Conservation (phyloP, 2,113 vertebrate species). For the Mastomys coucha region DNA sequence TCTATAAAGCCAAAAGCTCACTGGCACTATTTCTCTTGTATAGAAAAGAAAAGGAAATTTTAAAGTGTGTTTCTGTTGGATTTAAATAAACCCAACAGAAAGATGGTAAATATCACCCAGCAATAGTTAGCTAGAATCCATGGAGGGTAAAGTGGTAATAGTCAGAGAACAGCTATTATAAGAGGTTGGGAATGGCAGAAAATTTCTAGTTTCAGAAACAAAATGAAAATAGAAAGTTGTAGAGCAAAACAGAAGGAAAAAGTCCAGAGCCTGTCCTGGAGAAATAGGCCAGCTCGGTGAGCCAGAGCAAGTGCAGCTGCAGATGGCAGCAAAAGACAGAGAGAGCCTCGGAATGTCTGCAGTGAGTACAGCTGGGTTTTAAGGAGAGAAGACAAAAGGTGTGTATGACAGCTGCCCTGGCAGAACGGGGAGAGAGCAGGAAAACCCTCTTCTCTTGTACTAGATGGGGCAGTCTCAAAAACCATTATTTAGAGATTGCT, state of each 20-base stretch:
- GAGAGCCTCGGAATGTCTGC: not conserved
- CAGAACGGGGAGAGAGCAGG: not conserved
- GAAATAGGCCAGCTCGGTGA: not conserved
- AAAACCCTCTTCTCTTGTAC: not conserved
- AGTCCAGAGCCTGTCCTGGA: not conserved
- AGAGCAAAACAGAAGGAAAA: not conserved
- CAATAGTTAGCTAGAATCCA: not conserved
- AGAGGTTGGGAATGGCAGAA: not conserved
- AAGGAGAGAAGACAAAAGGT: not conserved
- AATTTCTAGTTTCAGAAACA: not conserved
- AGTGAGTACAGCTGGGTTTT: not conserved
- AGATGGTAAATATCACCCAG: not conserved
- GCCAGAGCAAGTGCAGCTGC: not conserved
- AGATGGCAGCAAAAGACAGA: not conserved
- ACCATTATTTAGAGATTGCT: not conserved
- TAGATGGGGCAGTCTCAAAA: not conserved
- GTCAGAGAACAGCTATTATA: not conserved
- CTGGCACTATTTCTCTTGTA: not conserved
- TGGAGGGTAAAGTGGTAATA: not conserved
- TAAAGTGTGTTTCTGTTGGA: not conserved
- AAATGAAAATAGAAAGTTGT: not conserved
- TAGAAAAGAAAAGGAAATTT: slow-evolving; percentile 41
- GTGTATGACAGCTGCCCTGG: not conserved
- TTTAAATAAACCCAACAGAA: not conserved
- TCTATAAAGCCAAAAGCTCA: slow-evolving; percentile 3